Evolutionary conservation across 2,797 vertebrate genomes (phyloP), one percentile per base, ranked within the genome.

Genomic region (Catharus ustulatus): DNA sequence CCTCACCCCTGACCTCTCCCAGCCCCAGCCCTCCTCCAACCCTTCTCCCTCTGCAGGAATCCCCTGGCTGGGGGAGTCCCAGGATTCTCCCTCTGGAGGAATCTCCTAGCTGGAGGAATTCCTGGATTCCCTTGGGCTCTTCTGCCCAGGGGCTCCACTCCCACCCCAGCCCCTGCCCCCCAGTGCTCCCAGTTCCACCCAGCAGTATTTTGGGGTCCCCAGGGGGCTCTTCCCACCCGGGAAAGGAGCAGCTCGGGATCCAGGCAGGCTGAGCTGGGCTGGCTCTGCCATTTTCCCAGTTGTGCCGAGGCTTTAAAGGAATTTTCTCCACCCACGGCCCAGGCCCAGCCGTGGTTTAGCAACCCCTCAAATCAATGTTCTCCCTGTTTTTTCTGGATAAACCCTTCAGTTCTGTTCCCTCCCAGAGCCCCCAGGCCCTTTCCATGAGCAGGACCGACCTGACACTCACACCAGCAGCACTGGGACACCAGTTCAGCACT

Each of bases 81-180:
- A 6, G 58, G 36, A 61, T 61, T 40, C 59, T 6, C 36, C 34
- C 24, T 22, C 15, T 36, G 23, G 23, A 27, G 58, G 16, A 59
- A 38, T 11, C 17, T 36, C 24, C 24, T 27, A 16, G 34, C 34
- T 27, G 58, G 16, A 5, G 34, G 11, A 58, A 58, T 17, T n/a
- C n/a, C 36, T 12, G 36, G 26, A 40, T 61, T 61, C 24, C 5
- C 17, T 18, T 5, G 13, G 5, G 34, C 34, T 7, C 34, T 34
- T 34, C 34, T 34, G 34, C 27, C 62, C 67, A 13, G 40, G 77
- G 34, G 15, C 26, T 38, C 27, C 1, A 0, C 26, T 23, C 62
- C 85, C 71, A 0, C 29, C 8, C 51, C 16, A 9, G 12, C n/a
- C 30, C 55, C 5, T 0, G 0, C 5, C 26, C 36, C 55, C 32